Percentiles rank a stretch among this genome's conserved stretches.
These are phyloP conservation scores for Dicranocentrus wangi DNA, from an alignment of 2,888 invertebrate genomes.

Conservation along the genomic window DNA sequence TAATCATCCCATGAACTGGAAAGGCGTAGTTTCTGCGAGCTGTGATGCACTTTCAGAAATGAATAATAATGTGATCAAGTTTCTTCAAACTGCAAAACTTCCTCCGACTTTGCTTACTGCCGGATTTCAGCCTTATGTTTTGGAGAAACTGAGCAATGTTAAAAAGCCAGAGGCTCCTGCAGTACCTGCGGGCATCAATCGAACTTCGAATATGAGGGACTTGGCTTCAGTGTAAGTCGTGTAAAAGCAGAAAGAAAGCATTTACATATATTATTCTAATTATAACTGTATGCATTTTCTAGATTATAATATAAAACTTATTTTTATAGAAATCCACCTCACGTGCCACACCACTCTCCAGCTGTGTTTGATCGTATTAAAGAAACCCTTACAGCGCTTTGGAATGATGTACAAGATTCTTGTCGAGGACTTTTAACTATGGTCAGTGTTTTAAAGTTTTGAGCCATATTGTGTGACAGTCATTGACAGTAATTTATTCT, in stretches of 20 bases:
- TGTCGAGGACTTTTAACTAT: background rate
- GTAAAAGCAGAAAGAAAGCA: too few species aligned
- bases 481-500: background rate
- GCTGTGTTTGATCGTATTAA: slow-evolving; percentile 4
- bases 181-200: too few species aligned
- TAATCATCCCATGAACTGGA: slow-evolving; percentile 35
- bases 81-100: background rate
- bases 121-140: slow-evolving; percentile 18
- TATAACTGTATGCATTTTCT: background rate
- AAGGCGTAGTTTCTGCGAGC: slow-evolving; percentile 5
- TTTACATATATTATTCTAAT: background rate
- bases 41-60: background rate
- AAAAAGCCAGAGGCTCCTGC: background rate
- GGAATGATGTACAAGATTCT: slow-evolving; percentile 1
- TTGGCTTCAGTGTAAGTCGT: slow-evolving; percentile 8
- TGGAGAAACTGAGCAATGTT: background rate
- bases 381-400: background rate
- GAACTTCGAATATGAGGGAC: slow-evolving; percentile 13
- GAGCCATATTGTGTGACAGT: too few species aligned
- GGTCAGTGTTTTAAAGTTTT: background rate
- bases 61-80: slow-evolving; percentile 1
- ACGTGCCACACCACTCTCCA: background rate
- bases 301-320: background rate
- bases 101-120: slow-evolving; percentile 12
- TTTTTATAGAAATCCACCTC: slow-evolving; percentile 11